Conservation (phyloP, 2,797 vertebrate genomes). For the Chiloscyllium punctatum region DNA sequence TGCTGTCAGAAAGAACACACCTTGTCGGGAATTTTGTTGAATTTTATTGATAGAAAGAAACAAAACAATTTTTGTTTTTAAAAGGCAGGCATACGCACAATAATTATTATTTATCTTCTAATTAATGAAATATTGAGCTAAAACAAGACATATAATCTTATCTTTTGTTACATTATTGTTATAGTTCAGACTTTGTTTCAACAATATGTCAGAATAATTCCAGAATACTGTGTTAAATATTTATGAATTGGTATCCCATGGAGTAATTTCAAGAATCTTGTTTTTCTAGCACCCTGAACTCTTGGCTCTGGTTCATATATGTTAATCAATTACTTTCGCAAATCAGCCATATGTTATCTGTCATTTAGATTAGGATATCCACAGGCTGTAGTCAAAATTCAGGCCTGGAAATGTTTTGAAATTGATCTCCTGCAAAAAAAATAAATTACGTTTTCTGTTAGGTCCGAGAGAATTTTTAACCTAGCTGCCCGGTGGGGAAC, state of each 20-base stretch:
- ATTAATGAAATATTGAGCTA: not conserved
- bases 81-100: too few species aligned
- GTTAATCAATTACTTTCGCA: conserved; percentile 28
- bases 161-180: not conserved
- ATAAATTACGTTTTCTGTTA: not conserved
- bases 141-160: not conserved
- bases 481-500: not conserved
- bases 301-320: conserved; percentile 22
- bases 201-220: not conserved
- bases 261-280: conserved; percentile 19
- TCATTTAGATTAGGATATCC: conserved; percentile 22
- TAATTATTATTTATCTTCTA: not conserved
- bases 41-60: not conserved
- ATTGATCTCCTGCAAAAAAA: not conserved
- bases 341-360: conserved; percentile 20
- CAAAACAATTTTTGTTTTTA: not conserved
- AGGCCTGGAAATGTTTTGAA: conserved; percentile 9
- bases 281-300: not conserved
- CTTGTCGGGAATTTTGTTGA: not conserved
- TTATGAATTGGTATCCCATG: conserved; percentile 22
- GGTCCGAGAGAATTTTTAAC: not conserved
- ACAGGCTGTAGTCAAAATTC: not conserved
- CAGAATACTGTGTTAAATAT: conserved; percentile 20
- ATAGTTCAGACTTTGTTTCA: conserved; percentile 7
- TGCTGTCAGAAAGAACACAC: not conserved